phyloP scores from a whole-genome alignment of 2,797 vertebrate genomes.

The Erethizon dorsatum region DNA sequence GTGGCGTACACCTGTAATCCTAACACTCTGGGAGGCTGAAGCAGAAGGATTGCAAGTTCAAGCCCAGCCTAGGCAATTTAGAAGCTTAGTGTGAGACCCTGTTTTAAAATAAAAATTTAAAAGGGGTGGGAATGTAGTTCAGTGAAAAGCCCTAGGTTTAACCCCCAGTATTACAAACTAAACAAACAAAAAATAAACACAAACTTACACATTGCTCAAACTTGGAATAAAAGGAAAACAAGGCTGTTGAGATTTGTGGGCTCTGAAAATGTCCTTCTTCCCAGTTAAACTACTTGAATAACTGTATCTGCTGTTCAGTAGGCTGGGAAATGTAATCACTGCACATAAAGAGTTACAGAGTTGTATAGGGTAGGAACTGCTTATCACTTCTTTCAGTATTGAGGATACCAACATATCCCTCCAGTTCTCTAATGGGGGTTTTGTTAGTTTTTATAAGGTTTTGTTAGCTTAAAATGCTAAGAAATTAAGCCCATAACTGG shows the following conservation, averaged over 20 bases:
- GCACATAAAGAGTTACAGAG: not conserved
- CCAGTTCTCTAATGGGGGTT: not conserved
- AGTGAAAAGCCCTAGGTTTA: not conserved
- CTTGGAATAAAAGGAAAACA: constrained; percentile 2
- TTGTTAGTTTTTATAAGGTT: not conserved
- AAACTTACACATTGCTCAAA: not conserved
- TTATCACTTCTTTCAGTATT: not conserved
- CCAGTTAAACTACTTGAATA: not conserved
- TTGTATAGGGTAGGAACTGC: not conserved
- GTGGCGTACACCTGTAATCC: not conserved
- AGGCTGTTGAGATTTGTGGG: not conserved
- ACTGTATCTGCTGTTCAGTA: not conserved
- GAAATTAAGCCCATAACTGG: constrained; percentile 32
- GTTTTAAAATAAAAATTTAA: not conserved
- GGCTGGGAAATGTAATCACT: no score
- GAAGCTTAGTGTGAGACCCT: not conserved
- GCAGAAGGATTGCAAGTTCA: not conserved
- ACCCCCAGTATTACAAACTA: not conserved
- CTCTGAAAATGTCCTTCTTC: constrained; percentile 36
- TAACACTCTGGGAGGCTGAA: not conserved
- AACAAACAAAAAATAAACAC: not conserved
- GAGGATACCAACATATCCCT: not conserved
- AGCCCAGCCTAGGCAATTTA: not conserved
- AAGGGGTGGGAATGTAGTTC: not conserved
- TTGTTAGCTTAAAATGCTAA: constrained; percentile 21